Evolutionary conservation across 2,888 invertebrate species (phyloP).

Genomic region (Bruchidius siliquastri): DNA sequence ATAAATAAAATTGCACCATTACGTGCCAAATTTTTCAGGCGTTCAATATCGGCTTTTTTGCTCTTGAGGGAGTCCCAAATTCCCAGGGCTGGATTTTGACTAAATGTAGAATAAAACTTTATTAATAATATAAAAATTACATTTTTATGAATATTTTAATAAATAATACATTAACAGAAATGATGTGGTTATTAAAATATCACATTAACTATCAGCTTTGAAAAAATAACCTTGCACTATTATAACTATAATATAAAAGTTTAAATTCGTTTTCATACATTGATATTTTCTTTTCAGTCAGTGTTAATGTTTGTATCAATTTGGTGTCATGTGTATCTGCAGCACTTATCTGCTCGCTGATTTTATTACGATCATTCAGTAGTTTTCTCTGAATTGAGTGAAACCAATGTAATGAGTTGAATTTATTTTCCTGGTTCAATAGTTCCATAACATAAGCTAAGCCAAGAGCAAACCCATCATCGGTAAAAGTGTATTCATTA

Average conservation of each 20-base stretch:
- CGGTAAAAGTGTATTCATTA: slow-evolving; percentile 85
- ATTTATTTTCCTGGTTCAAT: slow-evolving; percentile 75
- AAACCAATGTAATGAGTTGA: slow-evolving; percentile 95
- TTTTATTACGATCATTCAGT: slow-evolving; percentile 54
- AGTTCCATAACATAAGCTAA: slow-evolving; percentile 88
- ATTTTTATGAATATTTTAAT: background rate
- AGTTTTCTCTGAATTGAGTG: slow-evolving; percentile 77
- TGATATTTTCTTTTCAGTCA: slow-evolving; percentile 81
- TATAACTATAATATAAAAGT: slow-evolving; percentile 83
- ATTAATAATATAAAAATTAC: background rate
- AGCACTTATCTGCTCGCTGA: slow-evolving; percentile 52
- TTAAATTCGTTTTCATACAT: slow-evolving; percentile 79
- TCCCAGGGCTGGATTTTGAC: no score
- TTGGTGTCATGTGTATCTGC: slow-evolving; percentile 71
- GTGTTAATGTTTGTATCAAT: slow-evolving; percentile 84
- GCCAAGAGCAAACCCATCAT: slow-evolving; percentile 97
- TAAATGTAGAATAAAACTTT: no score
- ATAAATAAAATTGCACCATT: no score
- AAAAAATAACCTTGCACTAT: slow-evolving; percentile 94
- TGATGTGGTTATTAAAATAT: background rate
- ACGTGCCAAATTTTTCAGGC: no score
- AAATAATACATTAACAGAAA: background rate
- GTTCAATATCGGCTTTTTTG: no score
- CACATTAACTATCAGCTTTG: slow-evolving; percentile 32
- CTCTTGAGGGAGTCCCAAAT: no score